Conservation (phyloP, 2,113 vertebrate genomes). For the Catharus bicknelli region DNA sequence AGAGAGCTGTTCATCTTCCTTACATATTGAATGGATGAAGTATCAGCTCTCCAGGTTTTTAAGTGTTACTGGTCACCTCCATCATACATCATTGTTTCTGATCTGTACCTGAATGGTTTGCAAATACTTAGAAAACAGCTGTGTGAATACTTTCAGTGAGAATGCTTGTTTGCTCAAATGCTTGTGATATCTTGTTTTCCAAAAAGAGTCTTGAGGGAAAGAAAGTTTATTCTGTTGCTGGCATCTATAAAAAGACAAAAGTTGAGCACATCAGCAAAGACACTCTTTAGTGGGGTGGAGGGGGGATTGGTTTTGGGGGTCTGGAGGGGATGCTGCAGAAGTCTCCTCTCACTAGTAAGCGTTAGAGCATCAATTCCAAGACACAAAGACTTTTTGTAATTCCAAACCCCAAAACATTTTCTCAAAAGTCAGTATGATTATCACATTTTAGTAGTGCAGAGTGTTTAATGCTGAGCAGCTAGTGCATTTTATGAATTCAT, state of each 20-base stretch:
- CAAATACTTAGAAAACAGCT: not conserved
- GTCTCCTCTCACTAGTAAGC: not conserved
- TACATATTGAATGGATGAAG: not conserved
- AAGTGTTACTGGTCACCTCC: not conserved
- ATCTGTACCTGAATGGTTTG: not conserved
- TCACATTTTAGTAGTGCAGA: conserved; percentile 24
- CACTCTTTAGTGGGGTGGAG: fast-evolving
- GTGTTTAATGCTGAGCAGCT: conserved; percentile 53
- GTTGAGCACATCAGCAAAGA: not conserved
- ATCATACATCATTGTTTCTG: not conserved
- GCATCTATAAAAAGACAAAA: not conserved
- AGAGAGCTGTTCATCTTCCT: conserved; percentile 11
- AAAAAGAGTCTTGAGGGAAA: not conserved
- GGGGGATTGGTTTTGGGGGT: not conserved
- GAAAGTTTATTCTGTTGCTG: not conserved
- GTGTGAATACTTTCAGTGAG: not conserved
- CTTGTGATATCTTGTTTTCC: not conserved
- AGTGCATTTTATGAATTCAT: conserved; percentile 65
- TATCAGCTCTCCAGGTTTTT: not conserved
- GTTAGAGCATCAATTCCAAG: not conserved
- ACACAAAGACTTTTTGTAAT: conserved; percentile 3
- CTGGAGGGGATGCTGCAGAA: not conserved
- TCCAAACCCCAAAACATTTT: conserved; percentile 42
- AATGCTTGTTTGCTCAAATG: not conserved
- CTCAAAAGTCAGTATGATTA: conserved; percentile 17